phyloP scores from a whole-genome alignment of 1,140 invertebrate genomes.

The Pantala flavescens region DNA sequence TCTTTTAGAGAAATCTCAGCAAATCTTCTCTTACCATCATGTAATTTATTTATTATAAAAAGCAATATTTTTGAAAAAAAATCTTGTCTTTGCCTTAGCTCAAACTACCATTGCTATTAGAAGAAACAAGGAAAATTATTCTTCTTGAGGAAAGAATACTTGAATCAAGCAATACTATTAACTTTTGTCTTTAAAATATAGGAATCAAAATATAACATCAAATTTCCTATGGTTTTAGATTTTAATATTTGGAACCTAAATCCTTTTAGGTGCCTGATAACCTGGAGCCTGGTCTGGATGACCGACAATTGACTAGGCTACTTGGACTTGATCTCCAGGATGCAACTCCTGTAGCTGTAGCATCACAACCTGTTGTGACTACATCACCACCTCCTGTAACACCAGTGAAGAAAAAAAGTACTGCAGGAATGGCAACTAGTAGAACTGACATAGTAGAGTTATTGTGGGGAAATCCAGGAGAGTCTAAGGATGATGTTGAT shows the following conservation, averaged over 20 bases:
- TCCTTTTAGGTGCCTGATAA: slow-evolving; percentile 51
- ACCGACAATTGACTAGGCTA: slow-evolving; percentile 62
- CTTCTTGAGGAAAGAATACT: too few species aligned
- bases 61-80: too few species aligned
- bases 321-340: slow-evolving; percentile 56
- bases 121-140: too few species aligned
- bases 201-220: too few species aligned
- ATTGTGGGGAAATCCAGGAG: not conserved
- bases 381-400: not conserved
- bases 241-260: not conserved
- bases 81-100: too few species aligned
- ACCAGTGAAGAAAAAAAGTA: not conserved
- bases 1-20: too few species aligned
- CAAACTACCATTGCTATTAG: too few species aligned
- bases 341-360: slow-evolving; percentile 23
- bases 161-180: too few species aligned
- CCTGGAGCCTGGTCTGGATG: slow-evolving; percentile 74
- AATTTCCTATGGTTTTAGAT: too few species aligned
- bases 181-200: too few species aligned
- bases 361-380: not conserved
- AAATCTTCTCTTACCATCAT: too few species aligned
- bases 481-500: not conserved
- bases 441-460: not conserved
- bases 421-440: not conserved
- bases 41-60: too few species aligned